Evolutionary conservation across 2,888 invertebrate genomes (phyloP).

Genomic region (Ennomos erosarius): DNA sequence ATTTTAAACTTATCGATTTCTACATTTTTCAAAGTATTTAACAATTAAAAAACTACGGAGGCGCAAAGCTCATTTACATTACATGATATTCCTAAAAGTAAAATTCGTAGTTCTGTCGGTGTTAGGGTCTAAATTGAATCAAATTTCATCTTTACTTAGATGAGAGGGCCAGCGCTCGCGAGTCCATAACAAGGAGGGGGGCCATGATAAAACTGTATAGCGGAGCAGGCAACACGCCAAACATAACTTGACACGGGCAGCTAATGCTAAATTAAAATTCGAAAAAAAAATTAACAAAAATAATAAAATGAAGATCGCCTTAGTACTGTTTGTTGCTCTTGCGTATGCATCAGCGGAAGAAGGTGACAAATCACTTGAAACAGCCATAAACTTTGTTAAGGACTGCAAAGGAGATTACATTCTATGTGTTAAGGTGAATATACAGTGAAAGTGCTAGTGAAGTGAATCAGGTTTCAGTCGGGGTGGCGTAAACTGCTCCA

Average conservation of each 20-base stretch:
- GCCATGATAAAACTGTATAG: conserved; percentile 79
- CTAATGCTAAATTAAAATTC: conserved; percentile 26
- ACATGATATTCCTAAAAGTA: neutral
- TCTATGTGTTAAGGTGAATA: conserved; percentile 90
- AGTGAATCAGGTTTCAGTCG: conserved; percentile 45
- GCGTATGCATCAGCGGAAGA: conserved; percentile 73
- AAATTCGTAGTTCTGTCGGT: conserved; percentile 10
- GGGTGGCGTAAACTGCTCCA: neutral
- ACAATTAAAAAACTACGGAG: too few species aligned
- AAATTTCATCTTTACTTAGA: conserved; percentile 70
- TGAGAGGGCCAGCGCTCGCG: conserved; percentile 47
- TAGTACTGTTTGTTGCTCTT: conserved; percentile 68
- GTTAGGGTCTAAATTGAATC: conserved; percentile 57
- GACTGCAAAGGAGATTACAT: conserved; percentile 89
- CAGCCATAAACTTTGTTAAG: conserved; percentile 88
- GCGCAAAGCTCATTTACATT: too few species aligned
- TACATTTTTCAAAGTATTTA: too few species aligned
- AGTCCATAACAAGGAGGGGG: conserved; percentile 62
- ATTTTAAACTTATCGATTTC: too few species aligned
- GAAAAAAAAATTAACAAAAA: conserved; percentile 33
- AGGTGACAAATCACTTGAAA: conserved; percentile 85
- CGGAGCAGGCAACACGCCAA: conserved; percentile 64
- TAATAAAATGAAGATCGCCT: conserved; percentile 65
- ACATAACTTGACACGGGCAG: conserved; percentile 72
- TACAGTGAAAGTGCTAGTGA: conserved; percentile 73